Conservation (phyloP, 2,797 vertebrate genomes). For the Microchirus variegatus region DNA sequence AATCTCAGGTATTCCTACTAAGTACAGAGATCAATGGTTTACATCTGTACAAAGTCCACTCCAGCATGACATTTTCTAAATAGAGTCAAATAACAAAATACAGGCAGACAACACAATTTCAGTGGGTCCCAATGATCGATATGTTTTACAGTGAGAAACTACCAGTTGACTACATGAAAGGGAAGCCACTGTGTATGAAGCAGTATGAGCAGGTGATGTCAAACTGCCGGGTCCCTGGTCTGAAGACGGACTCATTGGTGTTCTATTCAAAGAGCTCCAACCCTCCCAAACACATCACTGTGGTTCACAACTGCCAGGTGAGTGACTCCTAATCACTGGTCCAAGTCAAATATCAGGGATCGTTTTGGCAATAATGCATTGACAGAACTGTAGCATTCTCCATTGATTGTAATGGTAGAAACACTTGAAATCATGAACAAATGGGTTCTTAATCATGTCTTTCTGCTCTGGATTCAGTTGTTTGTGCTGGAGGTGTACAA, state of each 20-base stretch:
- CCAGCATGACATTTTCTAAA: too few species aligned
- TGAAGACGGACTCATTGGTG: conserved; percentile 88
- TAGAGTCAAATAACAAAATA: too few species aligned
- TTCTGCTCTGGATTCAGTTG: conserved; percentile 80
- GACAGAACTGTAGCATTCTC: too few species aligned
- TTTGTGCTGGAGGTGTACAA: conserved; percentile 92
- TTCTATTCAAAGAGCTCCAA: conserved; percentile 85
- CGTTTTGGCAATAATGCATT: too few species aligned
- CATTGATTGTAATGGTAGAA: too few species aligned
- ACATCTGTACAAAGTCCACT: too few species aligned
- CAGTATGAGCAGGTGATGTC: conserved; percentile 97
- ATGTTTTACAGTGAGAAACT: conserved; percentile 85
- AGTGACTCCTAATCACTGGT: conserved; percentile 5
- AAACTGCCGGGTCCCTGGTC: conserved; percentile 92
- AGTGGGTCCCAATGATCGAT: too few species aligned
- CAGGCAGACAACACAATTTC: too few species aligned
- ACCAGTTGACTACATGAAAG: conserved; percentile 89
- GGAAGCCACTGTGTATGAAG: conserved; percentile 93
- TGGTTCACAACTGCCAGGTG: conserved; percentile 95
- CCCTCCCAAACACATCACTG: conserved; percentile 88
- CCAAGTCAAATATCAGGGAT: too few species aligned
- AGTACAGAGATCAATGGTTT: too few species aligned
- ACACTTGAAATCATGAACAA: too few species aligned
- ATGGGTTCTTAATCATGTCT: not conserved
- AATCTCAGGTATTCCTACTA: too few species aligned